Evolutionary conservation across 2,113 vertebrate genomes (phyloP).

Genomic region (Nesoenas mayeri): DNA sequence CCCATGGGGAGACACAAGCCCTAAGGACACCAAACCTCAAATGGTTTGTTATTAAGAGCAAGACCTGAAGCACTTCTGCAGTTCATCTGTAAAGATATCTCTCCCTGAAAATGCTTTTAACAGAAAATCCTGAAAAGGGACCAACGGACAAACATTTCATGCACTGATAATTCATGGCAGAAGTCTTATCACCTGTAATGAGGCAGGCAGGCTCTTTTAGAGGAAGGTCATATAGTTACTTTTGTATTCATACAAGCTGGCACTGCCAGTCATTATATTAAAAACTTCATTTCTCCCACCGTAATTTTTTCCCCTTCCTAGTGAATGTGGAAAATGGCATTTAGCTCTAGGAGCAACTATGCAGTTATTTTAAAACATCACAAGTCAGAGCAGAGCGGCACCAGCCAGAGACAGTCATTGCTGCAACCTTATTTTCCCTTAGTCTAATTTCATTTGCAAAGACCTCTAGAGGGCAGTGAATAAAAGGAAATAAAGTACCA

Average conservation of each 20-base stretch:
- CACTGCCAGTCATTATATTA: neutral
- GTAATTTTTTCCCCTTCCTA: neutral
- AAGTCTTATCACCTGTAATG: neutral
- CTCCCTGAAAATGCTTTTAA: neutral
- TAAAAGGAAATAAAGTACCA: slow-evolving; percentile 59
- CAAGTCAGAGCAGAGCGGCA: neutral
- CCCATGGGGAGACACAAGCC: neutral
- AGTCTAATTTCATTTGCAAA: neutral
- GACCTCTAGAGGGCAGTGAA: slow-evolving; percentile 71
- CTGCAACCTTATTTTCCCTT: neutral
- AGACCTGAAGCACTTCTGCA: neutral
- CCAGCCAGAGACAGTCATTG: neutral
- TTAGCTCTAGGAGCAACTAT: neutral
- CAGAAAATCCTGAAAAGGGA: neutral
- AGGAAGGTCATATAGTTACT: neutral
- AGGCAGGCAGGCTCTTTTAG: neutral
- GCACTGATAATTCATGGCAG: neutral
- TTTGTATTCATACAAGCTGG: neutral
- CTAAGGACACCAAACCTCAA: neutral
- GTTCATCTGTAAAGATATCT: neutral
- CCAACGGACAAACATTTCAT: neutral
- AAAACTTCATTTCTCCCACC: neutral
- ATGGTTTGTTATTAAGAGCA: neutral
- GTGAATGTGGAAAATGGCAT: neutral
- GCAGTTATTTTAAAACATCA: neutral